Evolutionary conservation across 2,888 invertebrate genomes (phyloP), one percentile per base, ranked within the genome.

Genomic region (Chrysotoxum bicinctum): DNA sequence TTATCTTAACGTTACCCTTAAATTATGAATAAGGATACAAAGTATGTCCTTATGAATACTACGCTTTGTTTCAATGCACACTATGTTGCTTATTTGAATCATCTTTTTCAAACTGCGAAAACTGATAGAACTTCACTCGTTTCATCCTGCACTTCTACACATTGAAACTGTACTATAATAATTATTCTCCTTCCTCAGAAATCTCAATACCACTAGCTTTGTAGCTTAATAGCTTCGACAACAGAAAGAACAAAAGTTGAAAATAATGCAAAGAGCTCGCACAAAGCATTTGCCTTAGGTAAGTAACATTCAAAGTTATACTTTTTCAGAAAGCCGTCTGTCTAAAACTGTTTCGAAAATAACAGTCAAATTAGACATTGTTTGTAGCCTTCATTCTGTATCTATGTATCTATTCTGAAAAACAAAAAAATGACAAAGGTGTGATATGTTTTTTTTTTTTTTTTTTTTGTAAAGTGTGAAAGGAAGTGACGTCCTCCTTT

Each of bases 361-460:
- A 69, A 72, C 76, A 76, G 54, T 70, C 64, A 81, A 81, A 81
- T 76, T 70, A 72, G 43, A 37, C 37, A 58, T 81, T 64, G 68
- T 69, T 62, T 50, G 50, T 14, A 50, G 23, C 7, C 14, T 81
- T 68, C 70, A 45, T 9, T 35, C 14, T 26, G 5, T 14, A 16
- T 21, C 30, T 35, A 19, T 73, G 5, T 30, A 16, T 8, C 3
- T n/a, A 50, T 23, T 14, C 14, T 43, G 43, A 16, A 23, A 50
- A 14, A 23, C 32, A 30, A n/a, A 37, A 26, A n/a, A 37, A 26
- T 12, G 8, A 0, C 26, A 43, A n/a, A 16, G 23, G 60, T 23
- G 23, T 26, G 43, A 23, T 26, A 3, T 26, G 2, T 26, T 26
- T 21, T 6, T n/a, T n/a, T n/a, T n/a, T n/a, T n/a, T n/a, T n/a